These are phyloP conservation scores for Drosophila trichaetosa DNA, from an alignment of 2,888 invertebrate genomes.

Conservation along the genomic window DNA sequence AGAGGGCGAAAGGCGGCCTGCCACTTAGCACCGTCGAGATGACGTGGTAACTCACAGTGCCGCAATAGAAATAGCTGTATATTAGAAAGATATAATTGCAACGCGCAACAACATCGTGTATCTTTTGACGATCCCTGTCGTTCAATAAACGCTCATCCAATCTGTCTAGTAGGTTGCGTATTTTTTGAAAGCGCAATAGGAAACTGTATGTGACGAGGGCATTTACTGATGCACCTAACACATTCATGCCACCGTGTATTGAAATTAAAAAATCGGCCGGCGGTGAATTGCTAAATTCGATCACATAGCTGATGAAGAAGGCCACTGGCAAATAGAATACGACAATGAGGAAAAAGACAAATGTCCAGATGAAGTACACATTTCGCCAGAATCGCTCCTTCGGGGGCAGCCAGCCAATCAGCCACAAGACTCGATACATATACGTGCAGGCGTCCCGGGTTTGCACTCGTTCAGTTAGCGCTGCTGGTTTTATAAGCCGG, in stretches of 20 bases:
- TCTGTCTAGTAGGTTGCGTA: slow-evolving; percentile 37
- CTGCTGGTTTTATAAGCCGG: slow-evolving; percentile 48
- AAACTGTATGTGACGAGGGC: slow-evolving; percentile 41
- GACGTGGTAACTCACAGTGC: slow-evolving; percentile 35
- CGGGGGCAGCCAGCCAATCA: slow-evolving; percentile 63
- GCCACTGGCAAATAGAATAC: slow-evolving; percentile 60
- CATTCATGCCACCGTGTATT: slow-evolving; percentile 57
- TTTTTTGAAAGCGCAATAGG: slow-evolving; percentile 44
- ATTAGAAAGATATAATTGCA: slow-evolving; percentile 55
- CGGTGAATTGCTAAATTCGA: slow-evolving; percentile 54
- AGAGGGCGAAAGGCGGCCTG: slow-evolving; percentile 57
- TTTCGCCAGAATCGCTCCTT: slow-evolving; percentile 41
- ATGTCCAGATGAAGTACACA: slow-evolving; percentile 53
- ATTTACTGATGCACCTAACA: slow-evolving; percentile 52
- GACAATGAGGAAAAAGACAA: slow-evolving; percentile 35
- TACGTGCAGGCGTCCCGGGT: slow-evolving; percentile 56
- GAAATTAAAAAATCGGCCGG: slow-evolving; percentile 65
- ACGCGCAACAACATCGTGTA: slow-evolving; percentile 56
- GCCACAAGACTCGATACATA: slow-evolving; percentile 44
- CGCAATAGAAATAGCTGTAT: slow-evolving; percentile 45
- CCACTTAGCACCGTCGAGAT: slow-evolving; percentile 39
- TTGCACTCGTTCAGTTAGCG: slow-evolving; percentile 41
- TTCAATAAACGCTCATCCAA: slow-evolving; percentile 46
- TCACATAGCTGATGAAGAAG: slow-evolving; percentile 58
- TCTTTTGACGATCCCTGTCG: slow-evolving; percentile 41